Evolutionary conservation across 2,888 invertebrate genomes (phyloP).

Genomic region (Dermolepida albohirtum): DNA sequence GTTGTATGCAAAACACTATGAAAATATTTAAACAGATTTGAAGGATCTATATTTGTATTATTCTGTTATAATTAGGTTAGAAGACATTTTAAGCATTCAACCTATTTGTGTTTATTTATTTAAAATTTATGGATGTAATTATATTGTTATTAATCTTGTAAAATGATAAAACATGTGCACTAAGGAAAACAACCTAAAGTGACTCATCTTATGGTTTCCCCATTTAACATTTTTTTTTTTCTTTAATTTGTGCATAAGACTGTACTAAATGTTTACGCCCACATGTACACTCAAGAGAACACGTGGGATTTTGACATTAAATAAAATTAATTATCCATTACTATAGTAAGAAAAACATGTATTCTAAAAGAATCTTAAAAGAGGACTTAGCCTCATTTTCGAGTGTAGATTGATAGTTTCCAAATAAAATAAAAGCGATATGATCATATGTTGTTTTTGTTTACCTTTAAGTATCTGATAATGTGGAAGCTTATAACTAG

Average conservation of each 20-base stretch:
- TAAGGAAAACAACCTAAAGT: slow-evolving; percentile 38
- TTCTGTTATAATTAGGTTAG: slow-evolving; percentile 62
- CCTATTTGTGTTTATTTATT: slow-evolving; percentile 35
- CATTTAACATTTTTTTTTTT: slow-evolving; percentile 46
- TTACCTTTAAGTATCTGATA: background rate
- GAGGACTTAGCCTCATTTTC: background rate
- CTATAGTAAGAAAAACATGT: slow-evolving; percentile 18
- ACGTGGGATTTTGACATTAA: slow-evolving; percentile 55
- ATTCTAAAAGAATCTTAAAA: background rate
- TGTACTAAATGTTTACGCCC: slow-evolving; percentile 53
- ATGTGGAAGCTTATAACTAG: too few species aligned
- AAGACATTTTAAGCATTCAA: slow-evolving; percentile 53
- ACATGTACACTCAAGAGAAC: slow-evolving; percentile 52
- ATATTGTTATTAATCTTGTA: background rate
- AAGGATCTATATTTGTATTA: slow-evolving; percentile 43
- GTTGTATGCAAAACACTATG: background rate
- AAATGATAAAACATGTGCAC: slow-evolving; percentile 25
- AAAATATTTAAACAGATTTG: slow-evolving; percentile 12
- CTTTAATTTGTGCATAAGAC: slow-evolving; percentile 47
- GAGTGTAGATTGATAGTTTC: background rate
- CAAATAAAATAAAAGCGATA: background rate
- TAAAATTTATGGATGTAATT: slow-evolving; percentile 16
- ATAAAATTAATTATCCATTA: slow-evolving; percentile 50
- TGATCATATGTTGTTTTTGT: background rate
- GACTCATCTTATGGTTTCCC: slow-evolving; percentile 45